Conservation (phyloP, 2,888 invertebrate genomes). For the Gortyna flavago region DNA sequence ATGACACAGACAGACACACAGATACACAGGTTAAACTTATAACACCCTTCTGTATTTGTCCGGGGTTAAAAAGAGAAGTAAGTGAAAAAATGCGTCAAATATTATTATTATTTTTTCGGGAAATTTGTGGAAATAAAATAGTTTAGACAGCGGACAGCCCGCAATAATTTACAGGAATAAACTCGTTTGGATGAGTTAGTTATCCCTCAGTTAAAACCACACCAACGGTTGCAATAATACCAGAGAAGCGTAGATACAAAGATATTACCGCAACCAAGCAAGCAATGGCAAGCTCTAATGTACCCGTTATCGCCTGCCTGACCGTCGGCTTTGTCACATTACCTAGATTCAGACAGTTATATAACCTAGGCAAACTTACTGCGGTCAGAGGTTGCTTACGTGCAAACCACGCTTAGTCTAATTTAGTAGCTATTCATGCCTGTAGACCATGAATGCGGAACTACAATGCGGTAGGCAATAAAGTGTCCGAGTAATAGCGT, state of each 20-base stretch:
- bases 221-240: constrained; percentile 4
- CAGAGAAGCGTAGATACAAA: constrained; percentile 12
- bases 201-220: too few relatives aligned
- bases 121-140: too few relatives aligned
- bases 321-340: constrained; percentile 32
- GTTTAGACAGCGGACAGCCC: too few relatives aligned
- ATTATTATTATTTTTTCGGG: too few relatives aligned
- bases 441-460: constrained; percentile 17
- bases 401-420: constrained; percentile 12
- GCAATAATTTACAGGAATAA: too few relatives aligned
- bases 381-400: constrained; percentile 22
- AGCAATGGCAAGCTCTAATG: constrained; percentile 22
- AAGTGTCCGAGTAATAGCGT: constrained; percentile 4
- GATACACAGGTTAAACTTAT: too few relatives aligned
- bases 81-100: too few relatives aligned
- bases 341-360: constrained; percentile 12
- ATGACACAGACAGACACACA: too few relatives aligned
- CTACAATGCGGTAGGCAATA: constrained; percentile 18
- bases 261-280: constrained; percentile 14
- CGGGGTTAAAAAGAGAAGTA: too few relatives aligned
- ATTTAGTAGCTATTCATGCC: constrained; percentile 43
- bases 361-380: constrained; percentile 38
- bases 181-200: not conserved
- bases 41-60: too few relatives aligned
- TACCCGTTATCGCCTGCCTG: not conserved